Evolutionary conservation across 2,797 vertebrate genomes (phyloP), one percentile per base, ranked within the genome.

Genomic region (Pyrocephalus nanus): DNA sequence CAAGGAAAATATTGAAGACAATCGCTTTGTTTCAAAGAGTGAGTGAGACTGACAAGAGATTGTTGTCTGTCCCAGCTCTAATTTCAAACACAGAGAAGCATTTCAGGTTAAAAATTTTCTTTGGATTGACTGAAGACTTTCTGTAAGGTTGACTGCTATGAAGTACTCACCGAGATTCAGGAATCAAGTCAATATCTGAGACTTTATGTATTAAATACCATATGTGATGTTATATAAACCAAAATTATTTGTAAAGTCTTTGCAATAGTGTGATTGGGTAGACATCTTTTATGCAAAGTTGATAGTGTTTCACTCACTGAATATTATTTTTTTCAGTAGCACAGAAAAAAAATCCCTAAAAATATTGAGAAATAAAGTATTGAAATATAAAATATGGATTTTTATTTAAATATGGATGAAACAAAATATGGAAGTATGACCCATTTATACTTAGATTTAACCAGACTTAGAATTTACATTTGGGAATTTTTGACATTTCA

Each of bases 341-440:
- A 72, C 7, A 6, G 36, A 88, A 86, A 86, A 66, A 43, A 43
- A 8, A 5, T 12, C n/a, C 2, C 29, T 53, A 7, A 62, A 82
- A 76, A n/a, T 18, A 32, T 8, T 80, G 15, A 47, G 38, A 54
- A 54, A 47, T 7, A 9, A 47, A 34, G 17, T 34, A 66, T 8
- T 26, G 6, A 65, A 65, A 25, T 25, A 13, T 7, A 25, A 65
- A 66, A 19, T 58, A 69, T 19, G 11, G 1, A 2, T 84, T 89
- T 91, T 10, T 61, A 27, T 6, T 62, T 66, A 67, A 83, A 43
- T 65, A 50, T 26, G 50, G 29, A 43, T 42, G 1, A 60, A 91
- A 15, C 2, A 57, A 54, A 84, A 72, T 0, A 72, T 0, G 2
- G 13, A 76, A 78, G 38, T 32, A 53, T 21, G 8, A 3, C 5